Evolutionary conservation across 1,140 invertebrate genomes (phyloP).

Genomic region (Penaeus japonicus): DNA sequence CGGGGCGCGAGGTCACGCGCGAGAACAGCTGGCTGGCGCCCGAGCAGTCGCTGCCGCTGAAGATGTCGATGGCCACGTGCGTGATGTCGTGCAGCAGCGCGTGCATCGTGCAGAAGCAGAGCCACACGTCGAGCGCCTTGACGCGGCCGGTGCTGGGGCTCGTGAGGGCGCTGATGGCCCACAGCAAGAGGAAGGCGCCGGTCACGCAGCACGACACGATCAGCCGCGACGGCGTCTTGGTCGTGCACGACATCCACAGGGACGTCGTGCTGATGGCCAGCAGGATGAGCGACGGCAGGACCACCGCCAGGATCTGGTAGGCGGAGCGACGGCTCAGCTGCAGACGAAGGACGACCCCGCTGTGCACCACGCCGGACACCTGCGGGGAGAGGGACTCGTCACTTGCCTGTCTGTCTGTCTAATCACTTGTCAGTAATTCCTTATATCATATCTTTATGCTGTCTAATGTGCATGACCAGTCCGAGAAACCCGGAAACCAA

Average conservation of each 20-base stretch:
- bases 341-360: constrained; percentile 40
- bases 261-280: constrained; percentile 30
- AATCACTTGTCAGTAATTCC: neutral
- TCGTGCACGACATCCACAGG: constrained; percentile 28
- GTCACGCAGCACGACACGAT: constrained; percentile 21
- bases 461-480: too few species aligned
- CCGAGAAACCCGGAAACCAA: too few species aligned
- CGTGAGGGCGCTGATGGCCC: constrained; percentile 37
- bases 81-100: constrained; percentile 20
- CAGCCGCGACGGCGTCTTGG: constrained; percentile 1
- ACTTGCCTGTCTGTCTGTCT: too few species aligned
- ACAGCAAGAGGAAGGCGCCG: constrained; percentile 30
- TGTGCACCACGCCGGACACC: constrained; percentile 28
- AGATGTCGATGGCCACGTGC: constrained; percentile 42
- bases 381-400: neutral
- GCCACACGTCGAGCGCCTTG: constrained; percentile 46
- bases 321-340: neutral
- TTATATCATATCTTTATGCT: too few species aligned
- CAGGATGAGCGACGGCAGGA: constrained; percentile 37
- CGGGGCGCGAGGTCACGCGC: neutral
- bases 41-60: neutral
- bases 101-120: constrained; percentile 52
- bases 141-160: constrained; percentile 26
- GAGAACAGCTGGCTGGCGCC: constrained; percentile 10
- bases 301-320: constrained; percentile 30